Evolutionary conservation across 2,888 invertebrate genomes (phyloP).

Genomic region (Tethea ocularis): DNA sequence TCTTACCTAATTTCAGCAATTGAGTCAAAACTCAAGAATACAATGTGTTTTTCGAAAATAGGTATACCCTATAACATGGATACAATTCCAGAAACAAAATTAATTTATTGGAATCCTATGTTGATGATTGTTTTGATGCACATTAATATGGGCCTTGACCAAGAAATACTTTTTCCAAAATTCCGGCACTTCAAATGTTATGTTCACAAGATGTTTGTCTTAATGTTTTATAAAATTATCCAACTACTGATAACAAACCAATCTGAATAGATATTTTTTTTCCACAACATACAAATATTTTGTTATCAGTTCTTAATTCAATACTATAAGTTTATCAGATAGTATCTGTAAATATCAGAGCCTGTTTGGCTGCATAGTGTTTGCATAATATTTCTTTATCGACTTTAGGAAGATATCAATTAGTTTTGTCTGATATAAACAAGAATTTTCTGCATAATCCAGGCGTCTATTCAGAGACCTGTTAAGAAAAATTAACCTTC

Average conservation of each 20-base stretch:
- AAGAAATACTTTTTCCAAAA: no score
- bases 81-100: no score
- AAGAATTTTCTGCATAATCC: no score
- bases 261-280: slow-evolving; percentile 1
- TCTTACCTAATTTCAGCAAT: no score
- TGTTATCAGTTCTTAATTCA: slow-evolving; percentile 6
- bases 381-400: slow-evolving; percentile 2
- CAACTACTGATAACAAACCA: background rate
- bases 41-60: no score
- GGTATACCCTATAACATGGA: no score
- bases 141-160: no score
- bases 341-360: slow-evolving; percentile 1
- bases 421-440: background rate
- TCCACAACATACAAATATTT: background rate
- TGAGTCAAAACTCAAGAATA: no score
- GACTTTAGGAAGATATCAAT: background rate
- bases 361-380: background rate
- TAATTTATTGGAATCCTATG: no score
- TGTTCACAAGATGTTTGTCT: background rate
- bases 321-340: slow-evolving; percentile 1
- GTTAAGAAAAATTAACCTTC: no score
- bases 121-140: no score
- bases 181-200: background rate
- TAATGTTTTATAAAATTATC: background rate
- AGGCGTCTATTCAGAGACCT: no score